Base-by-base conservation (phyloP, 2,797 vertebrate species). In the Leptoclinus maculatus region DNA sequence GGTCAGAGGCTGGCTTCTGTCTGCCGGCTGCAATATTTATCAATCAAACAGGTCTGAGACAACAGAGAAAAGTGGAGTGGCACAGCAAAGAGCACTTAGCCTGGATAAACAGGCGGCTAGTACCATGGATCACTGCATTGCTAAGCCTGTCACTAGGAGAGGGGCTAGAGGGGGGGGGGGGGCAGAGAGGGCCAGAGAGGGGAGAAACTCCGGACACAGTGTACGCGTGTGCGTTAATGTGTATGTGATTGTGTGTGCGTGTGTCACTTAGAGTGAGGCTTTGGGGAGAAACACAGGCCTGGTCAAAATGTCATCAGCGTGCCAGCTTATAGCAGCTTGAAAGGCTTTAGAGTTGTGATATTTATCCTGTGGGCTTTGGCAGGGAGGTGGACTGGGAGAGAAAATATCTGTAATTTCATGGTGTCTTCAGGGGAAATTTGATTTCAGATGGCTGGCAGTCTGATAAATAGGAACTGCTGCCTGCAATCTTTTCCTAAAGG, bases 381-480 rank as follows among this genome's bases (percentile, higher is more conserved):
- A 86, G 85, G 69, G 84, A 90, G 87, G 88, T 88, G 89, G 87
- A 91, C 85, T 89, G 89, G 89, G 92, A 93, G 89, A 94, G 92
- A 92, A 92, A 93, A 94, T 94, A 94, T 93, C 91, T 95, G 94
- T 95, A 95, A 95, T 95, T 95, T 96, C 95, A 96, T 90, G 92
- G 94, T 95, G 92, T 95, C 94, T 95, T 95, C 93, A 87, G 94
- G 95, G 95, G 92, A 94, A 95, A 96, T 96, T 95, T 95, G 94
- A 96, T 95, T 95, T 95, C 92, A 93, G 91, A 94, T 93, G 92
- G 92, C 91, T 95, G 93, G 92, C 92, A 95, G 93, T 94, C 93
- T 94, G 94, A 96, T 95, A 95, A 95, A 95, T 96, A 95, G 94
- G 90, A 95, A 93, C 91, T 87, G 88, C 84, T 92, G 91, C 89